These are phyloP conservation scores for Malurus leucopterus DNA, from an alignment of 2,797 vertebrate genomes.

Conservation along the genomic window DNA sequence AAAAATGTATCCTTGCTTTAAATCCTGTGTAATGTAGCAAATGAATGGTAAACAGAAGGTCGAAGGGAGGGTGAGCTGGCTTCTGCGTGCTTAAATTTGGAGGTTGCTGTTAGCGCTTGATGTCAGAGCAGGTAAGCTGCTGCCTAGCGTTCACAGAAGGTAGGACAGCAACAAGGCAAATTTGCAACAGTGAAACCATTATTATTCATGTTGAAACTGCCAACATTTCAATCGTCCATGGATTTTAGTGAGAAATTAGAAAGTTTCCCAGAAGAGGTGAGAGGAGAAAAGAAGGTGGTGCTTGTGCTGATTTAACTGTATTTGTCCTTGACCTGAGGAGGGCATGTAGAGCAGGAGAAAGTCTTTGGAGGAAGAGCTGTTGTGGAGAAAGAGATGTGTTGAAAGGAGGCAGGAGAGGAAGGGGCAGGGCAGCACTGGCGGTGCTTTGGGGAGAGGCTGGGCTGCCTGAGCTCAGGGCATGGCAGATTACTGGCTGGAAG, in stretches of 20 bases:
- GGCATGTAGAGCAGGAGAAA: background rate
- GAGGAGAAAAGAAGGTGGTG: background rate
- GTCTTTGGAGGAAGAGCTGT: background rate
- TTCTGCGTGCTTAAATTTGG: background rate
- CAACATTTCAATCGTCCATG: background rate
- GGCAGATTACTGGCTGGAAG: background rate
- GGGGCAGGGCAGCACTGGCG: fast-evolving
- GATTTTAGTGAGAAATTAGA: background rate
- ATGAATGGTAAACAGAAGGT: background rate
- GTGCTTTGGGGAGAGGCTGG: background rate
- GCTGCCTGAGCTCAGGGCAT: background rate
- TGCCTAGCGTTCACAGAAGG: background rate
- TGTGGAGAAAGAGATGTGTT: background rate
- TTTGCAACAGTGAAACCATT: background rate
- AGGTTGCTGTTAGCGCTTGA: background rate
- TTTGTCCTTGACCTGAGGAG: background rate
- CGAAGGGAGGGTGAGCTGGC: background rate
- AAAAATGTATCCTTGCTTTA: background rate
- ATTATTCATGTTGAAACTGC: background rate
- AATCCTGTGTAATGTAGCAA: background rate
- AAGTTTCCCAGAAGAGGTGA: background rate
- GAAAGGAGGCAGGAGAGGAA: background rate
- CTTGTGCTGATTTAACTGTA: background rate
- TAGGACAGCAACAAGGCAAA: background rate
- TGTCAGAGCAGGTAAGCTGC: background rate